These are phyloP conservation scores for Porites lobata DNA, from an alignment of 92 coral and sea anemone genomes.

Conservation along the genomic window DNA sequence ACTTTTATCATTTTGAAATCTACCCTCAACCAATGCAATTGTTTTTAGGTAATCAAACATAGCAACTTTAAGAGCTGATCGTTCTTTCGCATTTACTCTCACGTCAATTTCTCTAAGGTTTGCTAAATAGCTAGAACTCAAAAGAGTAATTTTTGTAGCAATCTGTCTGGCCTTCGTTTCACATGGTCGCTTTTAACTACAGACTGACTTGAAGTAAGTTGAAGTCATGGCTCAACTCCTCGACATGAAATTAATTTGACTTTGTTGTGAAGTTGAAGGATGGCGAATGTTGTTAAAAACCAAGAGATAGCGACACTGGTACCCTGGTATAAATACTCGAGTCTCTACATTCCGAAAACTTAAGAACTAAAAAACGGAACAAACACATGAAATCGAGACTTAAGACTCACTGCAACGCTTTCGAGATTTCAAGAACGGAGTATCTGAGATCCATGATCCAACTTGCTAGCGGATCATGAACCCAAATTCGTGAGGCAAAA, in stretches of 20 bases:
- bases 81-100: background rate
- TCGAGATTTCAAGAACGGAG: too few species aligned
- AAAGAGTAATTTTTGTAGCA: too few species aligned
- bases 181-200: background rate
- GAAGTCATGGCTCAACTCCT: background rate
- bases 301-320: too few species aligned
- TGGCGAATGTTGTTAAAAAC: too few species aligned
- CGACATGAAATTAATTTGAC: background rate
- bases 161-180: slow-evolving; percentile 11
- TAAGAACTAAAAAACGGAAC: too few species aligned
- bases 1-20: background rate
- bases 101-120: background rate
- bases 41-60: background rate
- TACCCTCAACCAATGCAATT: background rate
- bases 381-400: too few species aligned
- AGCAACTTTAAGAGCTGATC: background rate
- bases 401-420: too few species aligned
- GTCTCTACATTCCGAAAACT: too few species aligned
- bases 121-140: too few species aligned
- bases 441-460: too few species aligned
- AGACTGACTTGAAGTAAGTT: background rate
- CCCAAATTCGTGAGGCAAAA: background rate
- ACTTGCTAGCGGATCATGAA: too few species aligned
- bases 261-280: background rate
- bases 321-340: too few species aligned